phyloP scores from a whole-genome alignment of 2,888 invertebrate genomes.

The Campoplex capitator region DNA sequence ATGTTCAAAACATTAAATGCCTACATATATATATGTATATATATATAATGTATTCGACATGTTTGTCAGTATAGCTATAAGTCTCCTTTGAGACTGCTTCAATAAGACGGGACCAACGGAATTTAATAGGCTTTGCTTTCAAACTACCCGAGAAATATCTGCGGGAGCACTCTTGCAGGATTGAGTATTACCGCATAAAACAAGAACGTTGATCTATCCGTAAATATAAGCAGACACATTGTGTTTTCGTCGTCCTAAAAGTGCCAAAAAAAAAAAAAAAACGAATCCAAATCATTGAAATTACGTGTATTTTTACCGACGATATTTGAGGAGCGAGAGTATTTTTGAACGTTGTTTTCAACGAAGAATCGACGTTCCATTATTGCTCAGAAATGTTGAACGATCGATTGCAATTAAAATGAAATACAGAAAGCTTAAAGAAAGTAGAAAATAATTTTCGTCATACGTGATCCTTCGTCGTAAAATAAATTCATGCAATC shows the following conservation, averaged over 20 bases:
- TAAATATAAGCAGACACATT: conserved; percentile 33
- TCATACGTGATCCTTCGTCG: neutral
- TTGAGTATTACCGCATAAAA: neutral
- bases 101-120: conserved; percentile 74
- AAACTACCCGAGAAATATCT: conserved; percentile 75
- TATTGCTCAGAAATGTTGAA: neutral
- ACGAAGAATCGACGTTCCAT: neutral
- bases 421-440: neutral
- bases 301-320: neutral
- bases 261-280: neutral
- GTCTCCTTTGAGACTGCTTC: conserved; percentile 75
- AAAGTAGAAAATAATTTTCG: neutral
- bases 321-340: no score
- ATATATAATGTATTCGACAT: neutral
- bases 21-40: neutral
- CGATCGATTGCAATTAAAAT: neutral
- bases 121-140: conserved; percentile 81
- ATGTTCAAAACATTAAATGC: conserved; percentile 20
- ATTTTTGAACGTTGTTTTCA: neutral
- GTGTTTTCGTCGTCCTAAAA: neutral
- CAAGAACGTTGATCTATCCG: conserved; percentile 30
- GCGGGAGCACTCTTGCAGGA: conserved; percentile 1
- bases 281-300: neutral
- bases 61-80: conserved; percentile 27
- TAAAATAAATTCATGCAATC: conserved; percentile 6